Percentiles rank a stretch among this genome's conserved stretches.
Conservation (phyloP, 1,140 invertebrate genomes). For the honey bee (Apis mellifera) region DNA sequence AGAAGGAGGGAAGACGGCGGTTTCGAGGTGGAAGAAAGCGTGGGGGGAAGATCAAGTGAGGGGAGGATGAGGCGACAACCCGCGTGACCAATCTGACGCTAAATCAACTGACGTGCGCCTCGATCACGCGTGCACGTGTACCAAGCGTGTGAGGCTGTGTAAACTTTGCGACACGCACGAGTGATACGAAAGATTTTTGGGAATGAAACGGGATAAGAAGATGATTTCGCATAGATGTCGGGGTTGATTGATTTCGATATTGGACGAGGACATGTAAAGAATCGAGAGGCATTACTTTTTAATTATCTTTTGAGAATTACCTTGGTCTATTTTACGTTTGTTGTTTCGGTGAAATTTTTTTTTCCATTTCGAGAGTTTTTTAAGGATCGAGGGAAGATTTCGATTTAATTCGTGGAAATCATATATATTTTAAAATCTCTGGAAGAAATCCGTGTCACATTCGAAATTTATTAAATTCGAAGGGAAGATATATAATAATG, state of each 20-base stretch:
- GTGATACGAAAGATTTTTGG: conserved; percentile 3
- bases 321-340: too few relatives aligned
- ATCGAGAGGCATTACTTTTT: too few relatives aligned
- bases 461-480: not conserved
- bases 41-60: conserved; percentile 30
- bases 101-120: conserved; percentile 74
- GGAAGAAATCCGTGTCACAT: too few relatives aligned
- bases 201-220: not conserved
- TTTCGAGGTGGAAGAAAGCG: not conserved
- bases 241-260: conserved; percentile 3
- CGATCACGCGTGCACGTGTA: conserved; percentile 37
- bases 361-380: too few relatives aligned
- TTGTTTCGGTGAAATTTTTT: too few relatives aligned
- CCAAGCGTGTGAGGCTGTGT: conserved; percentile 34
- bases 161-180: conserved; percentile 43
- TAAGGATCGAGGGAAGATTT: too few relatives aligned
- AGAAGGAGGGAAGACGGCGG: conserved; percentile 7
- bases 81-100: conserved; percentile 76
- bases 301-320: not conserved
- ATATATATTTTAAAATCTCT: too few relatives aligned
- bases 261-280: not conserved
- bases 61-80: conserved; percentile 74
- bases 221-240: not conserved
- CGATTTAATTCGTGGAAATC: too few relatives aligned
- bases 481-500: too few relatives aligned